Evolutionary conservation across 2,888 invertebrate genomes (phyloP), one percentile per base, ranked within the genome.

Genomic region (Autographa pulchrina): DNA sequence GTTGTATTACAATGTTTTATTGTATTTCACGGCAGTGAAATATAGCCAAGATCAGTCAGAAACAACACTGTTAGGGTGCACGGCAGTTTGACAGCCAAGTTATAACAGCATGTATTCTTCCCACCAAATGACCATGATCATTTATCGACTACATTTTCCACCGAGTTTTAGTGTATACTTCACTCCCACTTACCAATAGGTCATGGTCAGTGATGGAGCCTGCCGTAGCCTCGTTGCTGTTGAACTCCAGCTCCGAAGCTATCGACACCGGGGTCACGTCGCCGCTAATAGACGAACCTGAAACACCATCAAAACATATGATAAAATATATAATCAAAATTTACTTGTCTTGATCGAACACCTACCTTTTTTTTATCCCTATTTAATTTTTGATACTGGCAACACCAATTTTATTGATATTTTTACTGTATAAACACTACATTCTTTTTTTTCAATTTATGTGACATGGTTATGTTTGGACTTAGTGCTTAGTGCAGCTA

Each of bases 241-340:
- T 97, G 82, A 97, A 96, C 81, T 97, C 97, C 72, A 96, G 92
- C 90, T 97, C 97, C 38, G 96, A 96, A 79, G 96, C 96, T 72
- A 96, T 94, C 73, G 97, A 97, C 81, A 97, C 97, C 78, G 97
- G 97, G 25, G 97, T 97, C 77, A 97, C 94, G 85, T 97, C 97
- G 43, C 97, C 97, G 89, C 97, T 97, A 95, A 95, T 93, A 93
- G 94, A 95, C 65, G 95, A 95, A 94, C 94, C 95, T 96, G 86
- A 0, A 78, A 78, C 32, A 68, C 64, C 43, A 32, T 38, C 48
- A 3, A 62, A 20, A n/a, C 31, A n/a, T 65, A 65, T 11, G 35
- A 48, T 48, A 20, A 8, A 8, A n/a, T n/a, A 48, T 6, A 48
- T 48, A 48, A n/a, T 7, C n/a, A 8, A n/a, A n/a, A 6, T 48